A percentile compares a stretch with the other conserved stretches of the same genome.
Evolutionary conservation across 2,888 invertebrate species (phyloP).

Genomic region (Apodemia hepburni): DNA sequence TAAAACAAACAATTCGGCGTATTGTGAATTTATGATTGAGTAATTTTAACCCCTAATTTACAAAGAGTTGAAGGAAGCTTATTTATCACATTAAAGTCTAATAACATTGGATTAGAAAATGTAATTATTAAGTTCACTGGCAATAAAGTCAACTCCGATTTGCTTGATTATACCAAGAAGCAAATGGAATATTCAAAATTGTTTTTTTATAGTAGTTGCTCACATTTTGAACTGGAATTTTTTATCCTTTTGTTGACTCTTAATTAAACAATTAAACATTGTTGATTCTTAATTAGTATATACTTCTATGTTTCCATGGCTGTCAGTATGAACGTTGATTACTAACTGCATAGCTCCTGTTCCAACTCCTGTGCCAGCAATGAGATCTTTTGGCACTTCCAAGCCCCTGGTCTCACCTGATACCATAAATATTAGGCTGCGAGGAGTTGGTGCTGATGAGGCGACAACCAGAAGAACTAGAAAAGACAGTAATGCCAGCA

Average conservation of each 20-base stretch:
- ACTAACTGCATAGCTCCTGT: conserved; percentile 63
- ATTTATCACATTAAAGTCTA: conserved; percentile 5
- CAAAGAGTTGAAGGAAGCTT: conserved; percentile 1
- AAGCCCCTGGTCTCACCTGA: conserved; percentile 61
- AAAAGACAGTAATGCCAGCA: conserved; percentile 38
- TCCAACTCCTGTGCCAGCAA: conserved; percentile 52
- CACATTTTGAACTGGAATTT: not conserved
- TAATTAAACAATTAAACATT: conserved; percentile 38
- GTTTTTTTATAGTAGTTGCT: not conserved
- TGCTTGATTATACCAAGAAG: conserved; percentile 1
- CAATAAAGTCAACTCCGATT: not conserved
- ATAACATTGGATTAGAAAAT: conserved; percentile 12
- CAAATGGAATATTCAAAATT: not conserved
- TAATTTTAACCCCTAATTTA: not conserved
- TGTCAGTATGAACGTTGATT: conserved; percentile 65
- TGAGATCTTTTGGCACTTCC: conserved; percentile 57
- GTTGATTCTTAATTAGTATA: conserved; percentile 47
- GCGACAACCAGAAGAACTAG: conserved; percentile 38
- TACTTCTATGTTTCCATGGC: conserved; percentile 65
- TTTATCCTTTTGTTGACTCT: conserved; percentile 1
- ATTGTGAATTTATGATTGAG: not conserved
- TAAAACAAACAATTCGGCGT: not conserved
- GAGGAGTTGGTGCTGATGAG: conserved; percentile 48
- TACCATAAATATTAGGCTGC: conserved; percentile 42
- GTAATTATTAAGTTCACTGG: not conserved